A percentile compares a stretch with the other conserved stretches of the same genome.
phyloP scores from a whole-genome alignment of 2,888 invertebrate genomes.

The Synergus itoensis region DNA sequence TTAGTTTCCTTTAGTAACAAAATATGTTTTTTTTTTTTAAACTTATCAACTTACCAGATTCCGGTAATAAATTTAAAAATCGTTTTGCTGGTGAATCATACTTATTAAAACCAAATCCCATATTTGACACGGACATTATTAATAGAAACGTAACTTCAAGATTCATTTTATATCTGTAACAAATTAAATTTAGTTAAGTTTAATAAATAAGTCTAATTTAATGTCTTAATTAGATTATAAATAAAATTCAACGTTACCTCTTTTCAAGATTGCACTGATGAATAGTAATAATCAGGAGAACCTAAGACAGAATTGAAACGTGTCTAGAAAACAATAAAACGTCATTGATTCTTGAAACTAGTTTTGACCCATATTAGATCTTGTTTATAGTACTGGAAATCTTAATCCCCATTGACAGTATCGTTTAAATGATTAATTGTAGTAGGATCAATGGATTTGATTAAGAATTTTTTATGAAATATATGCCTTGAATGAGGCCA shows the following conservation, averaged over 20 bases:
- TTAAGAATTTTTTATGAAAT: neutral
- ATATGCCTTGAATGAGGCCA: neutral
- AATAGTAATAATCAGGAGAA: neutral
- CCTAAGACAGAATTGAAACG: neutral
- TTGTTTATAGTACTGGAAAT: slow-evolving; percentile 9
- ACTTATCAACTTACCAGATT: neutral
- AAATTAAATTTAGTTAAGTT: neutral
- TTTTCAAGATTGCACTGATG: neutral
- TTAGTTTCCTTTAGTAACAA: neutral
- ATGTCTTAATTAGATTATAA: neutral
- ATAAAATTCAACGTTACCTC: neutral
- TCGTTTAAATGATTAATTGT: slow-evolving; percentile 19
- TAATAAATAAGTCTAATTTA: neutral
- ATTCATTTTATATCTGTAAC: neutral
- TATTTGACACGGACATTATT: neutral
- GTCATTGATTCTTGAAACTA: neutral
- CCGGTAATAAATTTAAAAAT: slow-evolving; percentile 6
- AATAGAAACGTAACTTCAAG: neutral
- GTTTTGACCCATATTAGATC: neutral
- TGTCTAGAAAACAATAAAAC: neutral
- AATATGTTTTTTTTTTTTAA: neutral
- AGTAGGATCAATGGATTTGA: slow-evolving; percentile 23
- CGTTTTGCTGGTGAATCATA: neutral
- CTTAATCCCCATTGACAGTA: slow-evolving; percentile 16
- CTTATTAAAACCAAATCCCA: neutral